phyloP scores from a whole-genome alignment of 2,888 invertebrate genomes.

The Subacronicta megacephala region DNA sequence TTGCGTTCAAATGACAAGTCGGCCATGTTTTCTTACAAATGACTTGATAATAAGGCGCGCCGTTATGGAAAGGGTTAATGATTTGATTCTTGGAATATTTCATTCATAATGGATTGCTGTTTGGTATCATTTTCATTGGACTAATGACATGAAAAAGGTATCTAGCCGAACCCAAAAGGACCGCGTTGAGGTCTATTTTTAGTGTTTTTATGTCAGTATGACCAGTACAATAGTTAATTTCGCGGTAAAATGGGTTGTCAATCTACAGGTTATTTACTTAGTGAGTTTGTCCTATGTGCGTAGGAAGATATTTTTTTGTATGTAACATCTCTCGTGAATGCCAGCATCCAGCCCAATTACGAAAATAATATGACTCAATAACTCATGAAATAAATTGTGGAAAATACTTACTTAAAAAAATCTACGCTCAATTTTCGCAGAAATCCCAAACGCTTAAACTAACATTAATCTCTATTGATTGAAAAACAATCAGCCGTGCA shows the following conservation, averaged over 20 bases:
- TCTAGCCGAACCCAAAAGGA: no score
- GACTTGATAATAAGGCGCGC: conserved; percentile 11
- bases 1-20: conserved; percentile 3
- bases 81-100: conserved; percentile 13
- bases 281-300: no score
- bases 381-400: conserved; percentile 11
- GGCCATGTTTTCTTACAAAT: conserved; percentile 25
- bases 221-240: no score
- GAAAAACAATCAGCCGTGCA: conserved; percentile 42
- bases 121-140: background rate
- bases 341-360: no score
- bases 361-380: no score
- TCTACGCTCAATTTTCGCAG: conserved; percentile 23
- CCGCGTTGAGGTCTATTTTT: no score
- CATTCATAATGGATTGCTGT: background rate
- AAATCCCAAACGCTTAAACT: conserved; percentile 34
- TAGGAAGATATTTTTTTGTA: no score
- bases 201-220: no score
- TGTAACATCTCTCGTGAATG: no score
- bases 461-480: conserved; percentile 49
- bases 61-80: conserved; percentile 12
- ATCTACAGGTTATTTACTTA: no score
- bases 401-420: conserved; percentile 19
- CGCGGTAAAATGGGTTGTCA: no score
- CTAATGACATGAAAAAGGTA: background rate